A percentile compares a stretch with the other conserved stretches of the same genome.
Evolutionary conservation across 1,140 invertebrate genomes (phyloP).

Genomic region (Armadillidium nasatum): DNA sequence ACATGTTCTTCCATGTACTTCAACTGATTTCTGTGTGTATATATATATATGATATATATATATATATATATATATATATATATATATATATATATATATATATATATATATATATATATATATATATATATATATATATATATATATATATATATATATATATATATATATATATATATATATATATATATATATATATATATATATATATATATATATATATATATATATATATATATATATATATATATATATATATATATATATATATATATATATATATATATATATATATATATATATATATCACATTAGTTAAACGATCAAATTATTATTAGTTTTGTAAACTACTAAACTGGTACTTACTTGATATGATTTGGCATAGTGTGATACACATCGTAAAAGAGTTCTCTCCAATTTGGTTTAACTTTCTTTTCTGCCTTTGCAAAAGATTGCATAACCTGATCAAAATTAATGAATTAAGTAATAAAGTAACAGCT

Average conservation of each 20-base stretch:
- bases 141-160: constrained; percentile 2
- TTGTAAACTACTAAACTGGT: not conserved
- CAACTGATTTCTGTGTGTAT: constrained; percentile 20
- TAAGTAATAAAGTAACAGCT: too few relatives aligned
- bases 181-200: too few relatives aligned
- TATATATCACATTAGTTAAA: too few relatives aligned
- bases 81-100: not conserved
- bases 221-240: too few relatives aligned
- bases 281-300: too few relatives aligned
- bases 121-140: not conserved
- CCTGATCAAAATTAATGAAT: not conserved
- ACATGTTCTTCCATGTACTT: constrained; percentile 28
- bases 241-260: too few relatives aligned
- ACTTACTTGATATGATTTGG: constrained; percentile 19
- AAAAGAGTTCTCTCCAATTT: constrained; percentile 22
- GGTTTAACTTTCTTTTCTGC: constrained; percentile 25
- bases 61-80: not conserved
- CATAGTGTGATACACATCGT: constrained; percentile 26
- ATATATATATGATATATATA: too few relatives aligned
- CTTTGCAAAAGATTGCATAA: constrained; percentile 22
- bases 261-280: too few relatives aligned
- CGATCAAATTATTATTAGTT: not conserved
- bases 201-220: too few relatives aligned
- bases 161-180: not conserved
- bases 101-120: constrained; percentile 5